phyloP scores from a whole-genome alignment of 2,888 invertebrate genomes.

The Microplitis deprimator region DNA sequence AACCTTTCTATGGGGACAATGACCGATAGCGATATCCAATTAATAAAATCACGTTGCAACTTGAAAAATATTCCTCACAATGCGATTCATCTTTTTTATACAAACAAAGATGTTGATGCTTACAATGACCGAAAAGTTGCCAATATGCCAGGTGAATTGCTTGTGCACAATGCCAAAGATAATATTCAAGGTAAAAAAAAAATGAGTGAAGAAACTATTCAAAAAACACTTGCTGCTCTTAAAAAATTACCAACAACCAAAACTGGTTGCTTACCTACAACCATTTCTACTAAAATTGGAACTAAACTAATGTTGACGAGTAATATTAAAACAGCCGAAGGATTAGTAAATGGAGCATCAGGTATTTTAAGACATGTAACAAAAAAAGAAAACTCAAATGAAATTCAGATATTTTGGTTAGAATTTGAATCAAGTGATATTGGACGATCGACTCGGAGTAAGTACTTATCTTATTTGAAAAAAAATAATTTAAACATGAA shows the following conservation, averaged over 20 bases:
- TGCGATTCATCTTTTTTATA: conserved; percentile 25
- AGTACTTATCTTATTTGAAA: background rate
- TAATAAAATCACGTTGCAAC: conserved; percentile 43
- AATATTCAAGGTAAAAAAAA: background rate
- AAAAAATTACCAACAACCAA: background rate
- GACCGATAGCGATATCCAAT: conserved; percentile 50
- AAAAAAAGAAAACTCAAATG: no score
- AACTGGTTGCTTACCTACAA: conserved; percentile 3
- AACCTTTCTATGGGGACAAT: conserved; percentile 41
- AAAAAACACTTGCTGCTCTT: background rate
- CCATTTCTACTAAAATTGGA: conserved; percentile 12
- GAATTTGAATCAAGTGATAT: background rate
- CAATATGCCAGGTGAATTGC: background rate
- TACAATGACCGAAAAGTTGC: background rate
- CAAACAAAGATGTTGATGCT: background rate
- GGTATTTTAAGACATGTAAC: no score
- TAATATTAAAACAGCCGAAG: conserved; percentile 17
- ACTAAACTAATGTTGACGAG: conserved; percentile 21
- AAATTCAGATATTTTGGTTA: no score
- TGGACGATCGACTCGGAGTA: background rate
- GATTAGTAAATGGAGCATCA: conserved; percentile 22
- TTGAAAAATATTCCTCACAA: conserved; percentile 33
- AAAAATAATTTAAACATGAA: background rate
- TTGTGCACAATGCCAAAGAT: background rate
- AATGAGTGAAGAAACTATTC: background rate